Conservation (phyloP, 2,888 invertebrate species). For the Diarsia mendica region DNA sequence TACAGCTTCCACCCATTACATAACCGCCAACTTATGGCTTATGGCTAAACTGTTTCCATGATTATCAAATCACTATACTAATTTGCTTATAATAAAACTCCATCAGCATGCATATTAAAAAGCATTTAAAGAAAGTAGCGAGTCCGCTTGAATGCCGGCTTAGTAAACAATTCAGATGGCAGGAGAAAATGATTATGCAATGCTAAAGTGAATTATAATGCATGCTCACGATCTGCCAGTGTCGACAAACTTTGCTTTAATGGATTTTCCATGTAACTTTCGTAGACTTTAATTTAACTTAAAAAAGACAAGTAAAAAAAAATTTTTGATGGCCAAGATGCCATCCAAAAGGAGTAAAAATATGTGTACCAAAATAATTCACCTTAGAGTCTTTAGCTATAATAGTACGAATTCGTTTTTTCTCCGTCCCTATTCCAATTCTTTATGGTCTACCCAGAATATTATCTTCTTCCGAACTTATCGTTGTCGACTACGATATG, state of each 20-base stretch:
- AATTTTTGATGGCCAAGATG: too few relatives aligned
- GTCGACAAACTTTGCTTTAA: slow-evolving; percentile 36
- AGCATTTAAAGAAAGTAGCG: slow-evolving; percentile 59
- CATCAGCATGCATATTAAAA: slow-evolving; percentile 59
- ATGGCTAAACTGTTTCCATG: slow-evolving; percentile 25
- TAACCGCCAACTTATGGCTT: slow-evolving; percentile 18
- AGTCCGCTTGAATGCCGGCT: slow-evolving; percentile 39
- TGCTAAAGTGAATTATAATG: slow-evolving; percentile 59
- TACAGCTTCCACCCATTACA: slow-evolving; percentile 14
- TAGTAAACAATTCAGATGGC: slow-evolving; percentile 46
- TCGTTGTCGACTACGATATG: too few relatives aligned
- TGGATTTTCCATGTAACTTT: slow-evolving; percentile 1
- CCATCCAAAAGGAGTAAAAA: neutral
- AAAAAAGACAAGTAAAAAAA: too few relatives aligned
- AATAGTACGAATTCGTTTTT: too few relatives aligned
- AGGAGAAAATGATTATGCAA: slow-evolving; percentile 68
- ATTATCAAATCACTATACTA: slow-evolving; percentile 28
- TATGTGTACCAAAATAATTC: neutral
- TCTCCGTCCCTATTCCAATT: too few relatives aligned
- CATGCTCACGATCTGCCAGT: slow-evolving; percentile 41
- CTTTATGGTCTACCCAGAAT: too few relatives aligned
- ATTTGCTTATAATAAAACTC: slow-evolving; percentile 16
- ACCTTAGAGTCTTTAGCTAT: neutral
- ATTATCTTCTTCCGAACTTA: too few relatives aligned
- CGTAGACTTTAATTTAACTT: neutral